These are phyloP conservation scores for Scyliorhinus canicula DNA, from an alignment of 2,797 vertebrate species.

Conservation along the genomic window DNA sequence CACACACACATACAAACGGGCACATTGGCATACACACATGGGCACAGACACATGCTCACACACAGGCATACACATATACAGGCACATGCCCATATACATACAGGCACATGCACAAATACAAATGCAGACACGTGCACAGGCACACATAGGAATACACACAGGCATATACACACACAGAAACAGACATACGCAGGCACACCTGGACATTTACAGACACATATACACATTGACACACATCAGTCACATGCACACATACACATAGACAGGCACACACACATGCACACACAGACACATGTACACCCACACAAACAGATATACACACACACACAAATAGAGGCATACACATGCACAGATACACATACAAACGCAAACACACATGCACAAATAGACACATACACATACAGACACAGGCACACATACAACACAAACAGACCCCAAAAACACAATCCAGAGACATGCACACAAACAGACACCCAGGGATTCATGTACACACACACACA, in stretches of 20 bases:
- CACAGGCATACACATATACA: neutral
- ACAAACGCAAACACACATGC: neutral
- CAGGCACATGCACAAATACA: too few relatives aligned
- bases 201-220: too few relatives aligned
- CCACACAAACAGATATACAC: neutral
- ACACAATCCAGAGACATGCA: neutral
- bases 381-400: neutral
- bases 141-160: neutral
- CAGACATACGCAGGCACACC: too few relatives aligned
- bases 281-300: neutral
- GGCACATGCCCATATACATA: neutral
- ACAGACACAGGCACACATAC: slow-evolving; percentile 28
- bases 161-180: neutral
- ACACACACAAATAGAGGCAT: neutral
- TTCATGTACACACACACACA: neutral
- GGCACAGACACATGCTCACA: neutral
- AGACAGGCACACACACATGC: neutral
- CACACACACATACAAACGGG: neutral
- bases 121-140: too few relatives aligned
- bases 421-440: neutral
- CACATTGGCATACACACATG: too few relatives aligned
- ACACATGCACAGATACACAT: neutral
- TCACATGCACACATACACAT: neutral
- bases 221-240: neutral
- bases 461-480: neutral